Percentiles rank a stretch among this genome's conserved stretches.
Conservation (phyloP, 1,140 invertebrate genomes). For the Scaptomyza montana region DNA sequence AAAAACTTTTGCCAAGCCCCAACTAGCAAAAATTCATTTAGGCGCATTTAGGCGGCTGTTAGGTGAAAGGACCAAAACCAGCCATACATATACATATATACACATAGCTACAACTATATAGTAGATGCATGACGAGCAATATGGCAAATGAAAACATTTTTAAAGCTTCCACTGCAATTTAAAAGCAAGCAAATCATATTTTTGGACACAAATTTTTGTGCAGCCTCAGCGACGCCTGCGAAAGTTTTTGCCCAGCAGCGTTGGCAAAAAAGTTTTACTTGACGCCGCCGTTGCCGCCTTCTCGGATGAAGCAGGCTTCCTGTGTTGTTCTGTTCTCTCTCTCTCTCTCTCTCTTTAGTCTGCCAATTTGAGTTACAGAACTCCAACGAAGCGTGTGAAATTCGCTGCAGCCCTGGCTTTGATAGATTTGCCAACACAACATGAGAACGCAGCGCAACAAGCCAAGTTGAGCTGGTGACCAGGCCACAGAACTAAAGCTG, state of each 20-base stretch:
- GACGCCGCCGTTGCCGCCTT: conserved; percentile 19
- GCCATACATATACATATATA: background rate
- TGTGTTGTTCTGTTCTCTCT: conserved; percentile 21
- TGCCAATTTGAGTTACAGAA: conserved; percentile 76
- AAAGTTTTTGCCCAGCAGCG: conserved; percentile 71
- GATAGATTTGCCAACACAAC: conserved; percentile 63
- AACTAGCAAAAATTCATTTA: conserved; percentile 72
- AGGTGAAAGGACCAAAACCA: conserved; percentile 24
- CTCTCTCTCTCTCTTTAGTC: conserved; percentile 22
- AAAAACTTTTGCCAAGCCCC: conserved; percentile 56
- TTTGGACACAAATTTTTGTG: conserved; percentile 68
- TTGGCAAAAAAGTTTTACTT: conserved; percentile 69
- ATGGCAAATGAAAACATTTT: conserved; percentile 49
- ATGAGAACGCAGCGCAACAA: conserved; percentile 31
- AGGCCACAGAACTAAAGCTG: conserved; percentile 20
- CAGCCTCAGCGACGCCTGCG: conserved; percentile 53
- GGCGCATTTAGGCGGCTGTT: conserved; percentile 65
- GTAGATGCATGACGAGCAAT: conserved; percentile 16
- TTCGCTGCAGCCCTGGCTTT: conserved; percentile 71
- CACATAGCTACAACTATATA: background rate
- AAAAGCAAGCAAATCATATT: conserved; percentile 65
- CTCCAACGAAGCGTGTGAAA: conserved; percentile 77
- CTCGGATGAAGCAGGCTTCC: conserved; percentile 32
- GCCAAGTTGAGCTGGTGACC: conserved; percentile 29
- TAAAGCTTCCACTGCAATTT: conserved; percentile 54